Evolutionary conservation across 1,140 invertebrate species (phyloP), one percentile per base, ranked within the genome.

Genomic region (Notospermus geniculatus): DNA sequence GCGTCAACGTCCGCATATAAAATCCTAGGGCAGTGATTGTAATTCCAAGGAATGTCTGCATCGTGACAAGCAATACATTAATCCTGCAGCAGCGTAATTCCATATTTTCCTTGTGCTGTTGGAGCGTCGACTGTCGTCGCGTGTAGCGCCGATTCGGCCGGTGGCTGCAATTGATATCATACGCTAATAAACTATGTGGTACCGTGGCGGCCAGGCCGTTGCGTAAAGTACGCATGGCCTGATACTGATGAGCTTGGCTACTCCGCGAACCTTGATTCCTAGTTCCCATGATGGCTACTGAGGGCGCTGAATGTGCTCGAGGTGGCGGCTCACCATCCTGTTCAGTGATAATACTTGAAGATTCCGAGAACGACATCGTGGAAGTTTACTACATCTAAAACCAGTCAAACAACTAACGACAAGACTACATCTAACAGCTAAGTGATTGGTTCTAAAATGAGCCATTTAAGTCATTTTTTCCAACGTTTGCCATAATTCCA

Each of bases 41-140:
- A 5, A 50, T 50, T 23, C 46, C 46, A 50, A 50, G 46, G 46
- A 50, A 50, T 50, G 46, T 50, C 46, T 50, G 46, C 46, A 50
- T 50, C 19, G 25, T 50, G 4, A 50, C 46, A 5, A 50, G n/a
- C n/a, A 50, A n/a, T 50, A 50, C 46, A n/a, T 19, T 50, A 27
- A 50, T 50, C 25, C 46, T 5, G 25, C 46, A 50, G 46, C 46
- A 50, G 46, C 46, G 46, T 23, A 50, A 27, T 27, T 50, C 46
- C 46, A 50, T 50, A 27, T 50, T 50, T 27, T 50, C 46, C 25
- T 50, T 50, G 25, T 50, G 46, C 46, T 50, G 46, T 50, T 50
- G 46, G 9, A 50, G 25, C n/a, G 46, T 50, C 25, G 46, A 50
- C n/a, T 50, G 46, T 5, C 46, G n/a, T 50, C 46, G 46, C n/a